Percentiles rank a stretch among this genome's conserved stretches.
These are phyloP conservation scores for Holotrichia oblita DNA, from an alignment of 1,140 invertebrate genomes.

Conservation along the genomic window DNA sequence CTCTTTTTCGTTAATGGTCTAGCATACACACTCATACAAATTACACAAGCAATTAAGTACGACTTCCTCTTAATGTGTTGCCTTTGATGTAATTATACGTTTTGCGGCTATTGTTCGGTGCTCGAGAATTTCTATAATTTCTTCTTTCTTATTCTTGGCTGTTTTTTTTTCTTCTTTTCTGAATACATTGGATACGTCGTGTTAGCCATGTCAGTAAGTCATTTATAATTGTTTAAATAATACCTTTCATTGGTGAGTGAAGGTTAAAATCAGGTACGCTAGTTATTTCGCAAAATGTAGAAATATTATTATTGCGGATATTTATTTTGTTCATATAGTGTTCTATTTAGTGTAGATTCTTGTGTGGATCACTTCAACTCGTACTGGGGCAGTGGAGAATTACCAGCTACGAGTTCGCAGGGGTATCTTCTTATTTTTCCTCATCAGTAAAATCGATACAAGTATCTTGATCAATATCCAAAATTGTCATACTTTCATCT, in stretches of 20 bases:
- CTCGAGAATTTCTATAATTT: slow-evolving; percentile 11
- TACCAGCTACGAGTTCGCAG: too few relatives aligned
- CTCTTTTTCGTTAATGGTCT: background rate
- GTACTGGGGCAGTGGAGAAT: too few relatives aligned
- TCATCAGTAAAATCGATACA: too few relatives aligned
- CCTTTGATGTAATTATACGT: slow-evolving; percentile 7
- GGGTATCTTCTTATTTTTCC: too few relatives aligned
- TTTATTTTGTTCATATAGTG: too few relatives aligned
- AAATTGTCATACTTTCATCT: too few relatives aligned
- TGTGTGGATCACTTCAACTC: too few relatives aligned
- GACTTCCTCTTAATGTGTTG: slow-evolving; percentile 7
- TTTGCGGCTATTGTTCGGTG: slow-evolving; percentile 1
- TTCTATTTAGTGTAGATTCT: too few relatives aligned
- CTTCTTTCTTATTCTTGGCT: background rate
- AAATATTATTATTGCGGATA: too few relatives aligned
- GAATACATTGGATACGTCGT: background rate
- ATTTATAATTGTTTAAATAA: slow-evolving; percentile 13
- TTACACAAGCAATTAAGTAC: background rate
- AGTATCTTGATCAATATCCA: too few relatives aligned
- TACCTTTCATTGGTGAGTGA: background rate
- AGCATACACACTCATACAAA: background rate
- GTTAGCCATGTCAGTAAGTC: background rate
- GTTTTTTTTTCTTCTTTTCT: background rate
- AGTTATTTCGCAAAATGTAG: too few relatives aligned
- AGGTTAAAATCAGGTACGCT: background rate